Percentiles rank a stretch among this genome's conserved stretches.
Conservation (phyloP, 1,140 invertebrate species). For the Cydia fagiglandana region DNA sequence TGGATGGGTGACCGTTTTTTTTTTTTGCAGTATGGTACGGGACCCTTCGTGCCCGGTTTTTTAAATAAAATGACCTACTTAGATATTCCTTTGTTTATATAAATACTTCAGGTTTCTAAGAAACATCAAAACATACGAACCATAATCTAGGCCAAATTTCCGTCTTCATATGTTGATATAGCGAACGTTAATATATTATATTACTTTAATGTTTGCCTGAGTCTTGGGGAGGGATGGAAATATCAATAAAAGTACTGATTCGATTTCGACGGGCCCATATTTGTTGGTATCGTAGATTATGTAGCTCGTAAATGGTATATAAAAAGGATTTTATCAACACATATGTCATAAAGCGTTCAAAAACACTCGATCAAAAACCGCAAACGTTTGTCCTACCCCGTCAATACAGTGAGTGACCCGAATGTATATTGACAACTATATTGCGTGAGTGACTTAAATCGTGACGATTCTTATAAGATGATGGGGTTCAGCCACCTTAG, state of each 20-base stretch:
- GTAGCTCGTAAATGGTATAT: not conserved
- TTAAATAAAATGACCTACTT: too few species aligned
- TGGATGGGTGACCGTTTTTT: too few species aligned
- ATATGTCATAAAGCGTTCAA: not conserved
- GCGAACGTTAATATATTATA: slow-evolving; percentile 24
- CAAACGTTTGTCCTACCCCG: too few species aligned
- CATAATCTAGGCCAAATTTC: not conserved
- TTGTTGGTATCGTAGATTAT: slow-evolving; percentile 6
- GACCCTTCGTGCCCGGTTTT: too few species aligned
- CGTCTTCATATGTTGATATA: slow-evolving; percentile 4
- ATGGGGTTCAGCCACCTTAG: too few species aligned
- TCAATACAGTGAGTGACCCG: too few species aligned
- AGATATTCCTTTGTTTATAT: too few species aligned
- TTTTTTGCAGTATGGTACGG: too few species aligned
- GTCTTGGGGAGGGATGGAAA: slow-evolving; percentile 7
- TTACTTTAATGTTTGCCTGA: slow-evolving; percentile 27
- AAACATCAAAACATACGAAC: not conserved
- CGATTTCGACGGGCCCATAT: slow-evolving; percentile 15
- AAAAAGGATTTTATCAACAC: not conserved
- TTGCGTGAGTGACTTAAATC: too few species aligned
- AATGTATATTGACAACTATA: too few species aligned
- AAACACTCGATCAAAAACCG: too few species aligned
- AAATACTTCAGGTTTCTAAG: not conserved
- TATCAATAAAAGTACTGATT: slow-evolving; percentile 28
- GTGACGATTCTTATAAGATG: too few species aligned